A percentile compares a stretch with the other conserved stretches of the same genome.
These are phyloP conservation scores for Barypeithes pellucidus DNA, from an alignment of 2,888 invertebrate species.

Conservation along the genomic window DNA sequence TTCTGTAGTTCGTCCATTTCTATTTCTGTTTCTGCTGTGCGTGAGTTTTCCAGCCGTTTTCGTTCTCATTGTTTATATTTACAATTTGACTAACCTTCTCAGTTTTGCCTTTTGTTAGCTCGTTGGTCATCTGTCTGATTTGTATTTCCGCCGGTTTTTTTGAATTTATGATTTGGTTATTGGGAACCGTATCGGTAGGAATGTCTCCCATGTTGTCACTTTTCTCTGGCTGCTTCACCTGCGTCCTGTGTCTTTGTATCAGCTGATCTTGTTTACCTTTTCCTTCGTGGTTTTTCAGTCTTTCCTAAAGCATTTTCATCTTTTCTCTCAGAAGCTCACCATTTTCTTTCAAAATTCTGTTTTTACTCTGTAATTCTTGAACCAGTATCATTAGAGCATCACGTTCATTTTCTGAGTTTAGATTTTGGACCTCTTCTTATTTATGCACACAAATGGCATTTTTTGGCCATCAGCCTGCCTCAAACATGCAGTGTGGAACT, in stretches of 20 bases:
- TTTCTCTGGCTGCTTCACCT: neutral
- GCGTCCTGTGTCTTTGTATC: neutral
- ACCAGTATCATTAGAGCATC: neutral
- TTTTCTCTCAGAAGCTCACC: neutral
- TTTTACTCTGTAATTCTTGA: slow-evolving; percentile 16
- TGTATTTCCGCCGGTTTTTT: neutral
- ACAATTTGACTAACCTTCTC: too few relatives aligned
- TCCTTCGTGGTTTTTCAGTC: neutral
- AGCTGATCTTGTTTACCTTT: slow-evolving; percentile 15
- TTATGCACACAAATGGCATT: neutral
- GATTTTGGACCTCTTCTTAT: neutral
- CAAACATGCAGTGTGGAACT: neutral
- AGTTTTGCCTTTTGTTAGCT: neutral
- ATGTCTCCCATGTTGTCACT: neutral
- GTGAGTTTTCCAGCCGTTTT: neutral
- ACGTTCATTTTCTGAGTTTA: neutral
- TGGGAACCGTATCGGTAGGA: neutral
- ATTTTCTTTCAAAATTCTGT: slow-evolving; percentile 18
- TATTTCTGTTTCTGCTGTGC: neutral
- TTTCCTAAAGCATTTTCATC: neutral
- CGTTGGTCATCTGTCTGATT: neutral
- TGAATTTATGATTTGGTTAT: neutral
- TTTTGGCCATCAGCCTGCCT: neutral
- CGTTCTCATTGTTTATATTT: neutral
- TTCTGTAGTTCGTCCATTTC: neutral